Evolutionary conservation across 2,797 vertebrate genomes (phyloP), one percentile per base, ranked within the genome.

Genomic region (Scolopax bukidnonensis): DNA sequence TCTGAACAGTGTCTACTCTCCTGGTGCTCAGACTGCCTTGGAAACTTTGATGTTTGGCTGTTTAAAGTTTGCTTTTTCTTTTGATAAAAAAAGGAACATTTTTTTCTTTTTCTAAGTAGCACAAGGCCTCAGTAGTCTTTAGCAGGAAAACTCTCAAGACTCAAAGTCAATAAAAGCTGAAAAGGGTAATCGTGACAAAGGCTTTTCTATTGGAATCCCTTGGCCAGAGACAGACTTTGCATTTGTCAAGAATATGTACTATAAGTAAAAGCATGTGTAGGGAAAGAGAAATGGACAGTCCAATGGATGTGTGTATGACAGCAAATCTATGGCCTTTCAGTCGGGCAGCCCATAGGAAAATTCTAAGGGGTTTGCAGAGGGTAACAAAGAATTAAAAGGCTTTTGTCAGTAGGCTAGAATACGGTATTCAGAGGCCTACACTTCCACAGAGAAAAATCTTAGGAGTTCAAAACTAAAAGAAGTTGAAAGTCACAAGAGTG

Each of bases 131-230:
- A 50, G 51, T 48, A 82, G 47, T 82, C 47, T 95, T 95, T 38
- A 86, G 47, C 20, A 88, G 40, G 67, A 95, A 95, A 67, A 84
- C 59, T 88, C 79, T 81, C 51, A 93, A 91, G 83, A 82, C 57
- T 78, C 36, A 86, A 85, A 95, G 90, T 87, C 87, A 81, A 92
- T 69, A 89, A 75, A 93, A 86, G 41, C 60, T 86, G 59, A 76
- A 91, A 91, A 91, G n/a, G 36, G 48, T 87, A 93, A 93, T 90
- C 2, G 1, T 30, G 20, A 68, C 12, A 89, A 92, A 93, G 59
- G 33, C 6, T 96, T 93, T 88, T 79, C 40, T 73, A 89, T 33
- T 43, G 25, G 60, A 91, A 87, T 83, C 45, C 56, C 54, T 77
- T 89, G 87, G 60, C 63, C 60, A 68, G 64, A 87, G 78, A 92